phyloP scores from a whole-genome alignment of 2,113 vertebrate species.

The Ciconia maguari region DNA sequence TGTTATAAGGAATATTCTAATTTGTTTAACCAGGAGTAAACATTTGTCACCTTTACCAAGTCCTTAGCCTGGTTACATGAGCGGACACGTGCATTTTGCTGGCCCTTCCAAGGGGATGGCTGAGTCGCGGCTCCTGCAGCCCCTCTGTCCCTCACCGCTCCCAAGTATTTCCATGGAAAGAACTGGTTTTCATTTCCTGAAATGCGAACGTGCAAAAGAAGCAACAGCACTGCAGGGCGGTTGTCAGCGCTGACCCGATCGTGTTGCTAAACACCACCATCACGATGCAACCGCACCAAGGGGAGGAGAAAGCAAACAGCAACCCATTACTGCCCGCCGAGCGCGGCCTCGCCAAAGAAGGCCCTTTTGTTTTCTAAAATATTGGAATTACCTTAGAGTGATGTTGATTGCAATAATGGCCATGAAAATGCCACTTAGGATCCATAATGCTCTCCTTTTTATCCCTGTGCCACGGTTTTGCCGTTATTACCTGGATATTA shows the following conservation, averaged over 20 bases:
- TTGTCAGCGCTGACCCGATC: background rate
- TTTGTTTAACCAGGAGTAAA: background rate
- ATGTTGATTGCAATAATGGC: background rate
- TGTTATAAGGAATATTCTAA: background rate
- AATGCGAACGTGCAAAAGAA: background rate
- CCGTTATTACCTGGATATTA: background rate
- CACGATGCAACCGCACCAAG: background rate
- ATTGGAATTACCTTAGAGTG: background rate
- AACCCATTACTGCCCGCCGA: background rate
- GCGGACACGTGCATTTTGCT: background rate
- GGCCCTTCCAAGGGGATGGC: background rate
- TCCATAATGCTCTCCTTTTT: background rate
- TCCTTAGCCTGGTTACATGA: background rate
- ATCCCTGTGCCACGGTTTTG: background rate
- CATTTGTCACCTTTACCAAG: background rate
- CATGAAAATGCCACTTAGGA: background rate
- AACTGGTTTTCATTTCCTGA: background rate
- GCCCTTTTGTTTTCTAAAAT: background rate
- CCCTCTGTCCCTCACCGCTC: background rate
- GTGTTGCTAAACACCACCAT: background rate
- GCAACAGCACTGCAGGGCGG: background rate
- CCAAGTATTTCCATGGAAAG: rapidly evolving
- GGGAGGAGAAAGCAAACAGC: background rate
- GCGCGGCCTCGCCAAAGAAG: background rate
- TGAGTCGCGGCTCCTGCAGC: background rate